These are phyloP conservation scores for Apocrypta bakeri DNA, from an alignment of 1,140 invertebrate species.

Conservation along the genomic window DNA sequence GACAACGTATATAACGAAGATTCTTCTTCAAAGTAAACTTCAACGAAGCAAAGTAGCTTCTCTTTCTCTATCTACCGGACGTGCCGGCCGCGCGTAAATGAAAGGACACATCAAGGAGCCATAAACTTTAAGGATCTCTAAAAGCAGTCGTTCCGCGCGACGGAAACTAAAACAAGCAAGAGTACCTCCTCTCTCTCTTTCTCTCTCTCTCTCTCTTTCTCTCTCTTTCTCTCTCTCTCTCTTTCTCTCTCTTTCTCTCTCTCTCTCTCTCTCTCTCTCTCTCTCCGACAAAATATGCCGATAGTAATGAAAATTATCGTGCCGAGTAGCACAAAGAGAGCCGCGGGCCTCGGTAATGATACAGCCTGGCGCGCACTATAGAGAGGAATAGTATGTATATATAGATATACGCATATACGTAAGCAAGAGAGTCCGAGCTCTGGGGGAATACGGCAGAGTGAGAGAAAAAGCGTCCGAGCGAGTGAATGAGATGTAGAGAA, in stretches of 20 bases:
- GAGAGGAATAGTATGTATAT: background rate
- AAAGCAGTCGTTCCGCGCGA: constrained; percentile 33
- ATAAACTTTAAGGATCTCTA: constrained; percentile 43
- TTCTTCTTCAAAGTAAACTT: constrained; percentile 30
- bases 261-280: too few relatives aligned
- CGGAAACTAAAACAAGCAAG: constrained; percentile 41
- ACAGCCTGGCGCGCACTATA: constrained; percentile 43
- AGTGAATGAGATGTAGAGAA: background rate
- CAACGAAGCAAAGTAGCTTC: background rate
- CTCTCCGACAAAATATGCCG: constrained; percentile 51
- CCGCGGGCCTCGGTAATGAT: constrained; percentile 62
- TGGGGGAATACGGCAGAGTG: background rate
- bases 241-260: too few relatives aligned
- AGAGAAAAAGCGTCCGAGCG: constrained; percentile 4
- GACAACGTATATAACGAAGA: background rate
- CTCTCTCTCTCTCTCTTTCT: too few relatives aligned
- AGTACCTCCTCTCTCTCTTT: background rate
- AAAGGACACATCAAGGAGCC: constrained; percentile 17
- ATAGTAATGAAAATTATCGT: constrained; percentile 62
- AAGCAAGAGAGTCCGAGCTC: too few relatives aligned
- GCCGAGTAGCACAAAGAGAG: constrained; percentile 58
- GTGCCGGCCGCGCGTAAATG: constrained; percentile 22
- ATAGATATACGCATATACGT: too few relatives aligned
- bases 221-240: too few relatives aligned
- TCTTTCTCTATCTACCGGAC: background rate